Conservation (phyloP, 2,888 invertebrate species). For the Odontothrips loti region DNA sequence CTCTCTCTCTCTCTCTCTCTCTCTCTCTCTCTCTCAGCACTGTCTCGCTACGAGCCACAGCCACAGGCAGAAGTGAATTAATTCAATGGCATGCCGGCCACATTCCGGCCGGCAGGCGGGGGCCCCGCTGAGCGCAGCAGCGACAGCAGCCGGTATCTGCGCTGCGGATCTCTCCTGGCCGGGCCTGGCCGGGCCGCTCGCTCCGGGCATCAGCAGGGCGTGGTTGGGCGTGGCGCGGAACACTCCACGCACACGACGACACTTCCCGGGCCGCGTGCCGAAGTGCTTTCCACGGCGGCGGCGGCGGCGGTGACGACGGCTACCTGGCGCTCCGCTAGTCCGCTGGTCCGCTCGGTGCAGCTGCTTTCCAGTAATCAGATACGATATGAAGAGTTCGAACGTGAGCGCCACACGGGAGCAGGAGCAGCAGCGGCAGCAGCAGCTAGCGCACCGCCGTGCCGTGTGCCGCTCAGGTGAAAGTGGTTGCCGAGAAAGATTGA, state of each 20-base stretch:
- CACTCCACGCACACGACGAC: neutral
- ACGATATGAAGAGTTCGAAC: constrained; percentile 10
- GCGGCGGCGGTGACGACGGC: too few relatives aligned
- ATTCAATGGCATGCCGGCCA: neutral
- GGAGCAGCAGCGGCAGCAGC: neutral
- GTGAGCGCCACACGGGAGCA: neutral
- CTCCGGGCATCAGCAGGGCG: neutral
- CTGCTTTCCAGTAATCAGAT: constrained; percentile 22
- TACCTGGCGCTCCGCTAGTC: neutral
- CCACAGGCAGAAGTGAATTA: neutral
- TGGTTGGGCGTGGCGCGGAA: neutral
- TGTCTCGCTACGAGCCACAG: neutral
- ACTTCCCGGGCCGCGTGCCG: neutral
- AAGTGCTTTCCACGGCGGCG: too few relatives aligned
- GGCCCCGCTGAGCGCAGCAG: neutral
- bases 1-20: too few relatives aligned
- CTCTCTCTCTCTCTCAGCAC: too few relatives aligned
- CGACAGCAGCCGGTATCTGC: neutral
- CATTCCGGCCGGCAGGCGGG: neutral
- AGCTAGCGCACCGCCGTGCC: neutral
- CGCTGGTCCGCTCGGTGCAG: neutral
- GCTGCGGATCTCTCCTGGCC: neutral
- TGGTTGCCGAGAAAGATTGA: neutral
- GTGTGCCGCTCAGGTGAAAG: neutral
- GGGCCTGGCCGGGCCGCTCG: too few relatives aligned